Base-by-base conservation (phyloP, 2,797 vertebrate genomes). In the Phrynocephalus guinanensis region DNA sequence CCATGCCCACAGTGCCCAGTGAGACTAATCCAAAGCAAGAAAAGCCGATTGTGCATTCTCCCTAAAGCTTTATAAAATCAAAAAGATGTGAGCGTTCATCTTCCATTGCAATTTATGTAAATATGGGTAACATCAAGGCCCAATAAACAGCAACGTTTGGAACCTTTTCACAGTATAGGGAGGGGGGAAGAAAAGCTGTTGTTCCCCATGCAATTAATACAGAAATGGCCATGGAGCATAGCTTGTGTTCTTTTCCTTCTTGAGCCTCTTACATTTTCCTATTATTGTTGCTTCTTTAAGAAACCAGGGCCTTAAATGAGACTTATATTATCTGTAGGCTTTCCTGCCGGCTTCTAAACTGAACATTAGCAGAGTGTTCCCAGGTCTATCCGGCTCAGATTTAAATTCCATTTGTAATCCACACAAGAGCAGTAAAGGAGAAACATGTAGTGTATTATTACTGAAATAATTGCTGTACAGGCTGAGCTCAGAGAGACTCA, bases 361-460 rank as follows among this genome's bases (percentile, higher is more conserved):
- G 83, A 86, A 33, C 83, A 73, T 87, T 92, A 95, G 18, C 78
- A 89, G 77, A 91, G 63, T 92, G 93, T 91, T 95, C 91, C 85
- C 86, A 91, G 86, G 77, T 10, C 94, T 94, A 93, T 72, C 84
- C 84, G 85, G 90, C 92, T 92, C 90, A 89, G 90, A 38, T 92
- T 95, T 87, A 90, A 91, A 93, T 94, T 86, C 77, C 81, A 84
- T 95, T 94, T 94, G 88, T 94, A 95, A 95, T 95, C 89, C 93
- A 93, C 93, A 92, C 88, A 94, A 95, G 93, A 95, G 94, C 89
- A 94, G 84, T 95, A 94, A 94, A 93, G 93, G 92, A 92, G 94
- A 95, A 93, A 94, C 91, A 84, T 93, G 92, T 68, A 94, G 89
- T 0, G 0, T 92, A 86, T 95, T 94, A 94, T 95, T 95, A 91